Evolutionary conservation across 1,140 invertebrate species (phyloP).

Genomic region (Hyles euphorbiae): DNA sequence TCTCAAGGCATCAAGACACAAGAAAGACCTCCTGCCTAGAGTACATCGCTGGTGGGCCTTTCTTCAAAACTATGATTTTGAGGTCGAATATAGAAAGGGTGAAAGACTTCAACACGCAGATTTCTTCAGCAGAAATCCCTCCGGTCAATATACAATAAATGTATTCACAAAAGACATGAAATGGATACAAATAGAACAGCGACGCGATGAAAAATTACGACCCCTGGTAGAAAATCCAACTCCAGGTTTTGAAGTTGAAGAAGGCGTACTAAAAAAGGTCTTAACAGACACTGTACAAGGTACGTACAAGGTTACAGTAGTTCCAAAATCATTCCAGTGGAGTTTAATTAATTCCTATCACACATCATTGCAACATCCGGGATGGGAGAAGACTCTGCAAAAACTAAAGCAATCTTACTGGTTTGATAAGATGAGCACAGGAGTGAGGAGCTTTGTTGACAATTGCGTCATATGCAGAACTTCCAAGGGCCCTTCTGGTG

Average conservation of each 20-base stretch:
- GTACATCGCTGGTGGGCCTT: constrained; percentile 1
- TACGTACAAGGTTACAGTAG: constrained; percentile 11
- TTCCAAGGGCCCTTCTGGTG: constrained; percentile 25
- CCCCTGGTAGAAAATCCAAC: constrained; percentile 7
- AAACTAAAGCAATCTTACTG: constrained; percentile 32
- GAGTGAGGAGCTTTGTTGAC: constrained; percentile 24
- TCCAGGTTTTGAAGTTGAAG: constrained; percentile 7
- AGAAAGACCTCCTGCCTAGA: neutral
- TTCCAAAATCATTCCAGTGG: constrained; percentile 30
- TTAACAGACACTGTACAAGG: constrained; percentile 13
- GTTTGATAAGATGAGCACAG: constrained; percentile 28
- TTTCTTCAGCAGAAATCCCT: constrained; percentile 10
- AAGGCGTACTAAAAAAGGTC: constrained; percentile 10
- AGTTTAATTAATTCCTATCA: constrained; percentile 36
- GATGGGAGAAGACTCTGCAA: constrained; percentile 32
- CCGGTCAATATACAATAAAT: constrained; percentile 9
- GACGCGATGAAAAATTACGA: constrained; percentile 6
- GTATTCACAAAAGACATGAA: neutral
- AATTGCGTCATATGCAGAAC: constrained; percentile 30
- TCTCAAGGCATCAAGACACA: neutral
- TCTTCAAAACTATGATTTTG: neutral
- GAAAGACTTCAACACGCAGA: constrained; percentile 6
- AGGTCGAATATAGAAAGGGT: too few relatives aligned
- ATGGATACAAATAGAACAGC: too few relatives aligned
- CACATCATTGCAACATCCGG: constrained; percentile 25